Percentiles rank a stretch among this genome's conserved stretches.
Conservation (phyloP, 2,888 invertebrate species). For the Drosophila prolongata region DNA sequence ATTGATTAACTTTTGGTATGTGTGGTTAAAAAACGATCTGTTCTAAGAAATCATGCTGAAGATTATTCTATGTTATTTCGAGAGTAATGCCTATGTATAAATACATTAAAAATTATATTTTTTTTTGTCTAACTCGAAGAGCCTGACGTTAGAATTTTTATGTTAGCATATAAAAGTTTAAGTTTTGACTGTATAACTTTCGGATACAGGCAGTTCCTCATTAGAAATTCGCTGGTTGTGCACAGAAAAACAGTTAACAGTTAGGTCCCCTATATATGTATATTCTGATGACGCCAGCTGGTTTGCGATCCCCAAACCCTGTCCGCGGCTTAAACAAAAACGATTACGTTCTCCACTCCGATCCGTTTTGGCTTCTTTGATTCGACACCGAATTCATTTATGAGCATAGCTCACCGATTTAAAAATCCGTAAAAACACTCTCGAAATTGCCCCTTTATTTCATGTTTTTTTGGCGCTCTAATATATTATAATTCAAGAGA, state of each 20-base stretch:
- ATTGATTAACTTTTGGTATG: too few relatives aligned
- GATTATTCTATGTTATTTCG: too few relatives aligned
- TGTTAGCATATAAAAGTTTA: too few relatives aligned
- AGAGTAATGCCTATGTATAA: too few relatives aligned
- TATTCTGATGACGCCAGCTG: conserved; percentile 73
- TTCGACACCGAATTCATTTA: conserved; percentile 40
- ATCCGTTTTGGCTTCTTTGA: conserved; percentile 20
- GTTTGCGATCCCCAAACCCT: conserved; percentile 25
- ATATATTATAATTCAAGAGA: conserved; percentile 47
- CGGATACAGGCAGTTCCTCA: conserved; percentile 33
- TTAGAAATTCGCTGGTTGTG: conserved; percentile 51
- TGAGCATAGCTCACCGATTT: conserved; percentile 17
- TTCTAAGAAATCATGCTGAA: too few relatives aligned
- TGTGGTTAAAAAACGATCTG: too few relatives aligned
- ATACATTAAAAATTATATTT: too few relatives aligned
- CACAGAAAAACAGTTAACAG: conserved; percentile 61
- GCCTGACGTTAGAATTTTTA: too few relatives aligned
- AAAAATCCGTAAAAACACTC: conserved; percentile 24
- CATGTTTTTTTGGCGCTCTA: conserved; percentile 13
- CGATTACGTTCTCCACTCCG: conserved; percentile 26
- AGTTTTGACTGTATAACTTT: not conserved
- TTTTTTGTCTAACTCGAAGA: too few relatives aligned
- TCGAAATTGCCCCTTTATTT: conserved; percentile 56
- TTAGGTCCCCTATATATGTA: conserved; percentile 50
- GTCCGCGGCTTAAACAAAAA: conserved; percentile 22